These are phyloP conservation scores for Cantharis lateralis DNA, from an alignment of 2,888 invertebrate genomes.

Conservation along the genomic window DNA sequence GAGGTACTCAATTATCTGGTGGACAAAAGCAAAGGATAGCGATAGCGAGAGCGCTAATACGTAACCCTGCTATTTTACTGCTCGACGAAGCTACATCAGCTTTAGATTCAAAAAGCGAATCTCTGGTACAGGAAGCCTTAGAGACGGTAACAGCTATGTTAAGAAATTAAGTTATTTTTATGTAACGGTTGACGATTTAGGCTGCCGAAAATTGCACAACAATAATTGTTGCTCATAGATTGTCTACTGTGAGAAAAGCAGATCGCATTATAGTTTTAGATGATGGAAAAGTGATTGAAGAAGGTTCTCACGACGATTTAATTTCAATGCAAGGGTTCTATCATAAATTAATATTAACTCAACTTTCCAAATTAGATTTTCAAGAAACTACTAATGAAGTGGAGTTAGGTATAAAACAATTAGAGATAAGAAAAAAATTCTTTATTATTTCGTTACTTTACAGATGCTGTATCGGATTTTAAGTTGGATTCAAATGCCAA, in stretches of 20 bases:
- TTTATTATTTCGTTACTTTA: not conserved
- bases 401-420: not conserved
- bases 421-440: not conserved
- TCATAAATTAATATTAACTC: not conserved
- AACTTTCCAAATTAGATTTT: not conserved
- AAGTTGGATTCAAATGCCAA: not conserved
- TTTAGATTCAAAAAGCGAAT: constrained; percentile 84
- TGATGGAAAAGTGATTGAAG: constrained; percentile 70
- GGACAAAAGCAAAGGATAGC: constrained; percentile 90
- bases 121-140: constrained; percentile 85
- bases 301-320: constrained; percentile 72
- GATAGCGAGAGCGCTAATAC: constrained; percentile 82
- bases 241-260: constrained; percentile 83
- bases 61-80: constrained; percentile 76
- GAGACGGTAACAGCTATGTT: constrained; percentile 77
- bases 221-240: constrained; percentile 83
- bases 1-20: constrained; percentile 78
- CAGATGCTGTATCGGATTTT: not conserved
- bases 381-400: not conserved
- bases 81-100: constrained; percentile 91
- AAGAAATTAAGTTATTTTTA: constrained; percentile 53
- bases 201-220: constrained; percentile 64
- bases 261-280: constrained; percentile 76
- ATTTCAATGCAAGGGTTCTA: constrained; percentile 66
- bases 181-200: constrained; percentile 59